Conservation (phyloP, 2,113 vertebrate species). For the Alouatta palliata region DNA sequence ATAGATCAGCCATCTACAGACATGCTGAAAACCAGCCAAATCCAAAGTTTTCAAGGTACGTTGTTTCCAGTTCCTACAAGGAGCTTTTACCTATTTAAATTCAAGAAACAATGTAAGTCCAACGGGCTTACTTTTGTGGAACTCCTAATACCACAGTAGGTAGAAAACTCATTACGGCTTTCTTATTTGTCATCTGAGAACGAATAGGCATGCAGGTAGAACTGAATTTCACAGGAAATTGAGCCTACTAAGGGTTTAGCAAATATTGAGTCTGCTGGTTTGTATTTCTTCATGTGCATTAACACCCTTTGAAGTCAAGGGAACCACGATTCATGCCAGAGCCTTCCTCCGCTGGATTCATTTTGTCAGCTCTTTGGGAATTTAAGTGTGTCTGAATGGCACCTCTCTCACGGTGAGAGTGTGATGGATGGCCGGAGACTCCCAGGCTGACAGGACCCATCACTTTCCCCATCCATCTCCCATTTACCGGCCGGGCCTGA, state of each 20-base stretch:
- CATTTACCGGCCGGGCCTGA: constrained; percentile 78
- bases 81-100: background rate
- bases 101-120: background rate
- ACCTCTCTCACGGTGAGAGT: constrained; percentile 83
- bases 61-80: background rate
- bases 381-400: constrained; percentile 77
- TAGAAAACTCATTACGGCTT: background rate
- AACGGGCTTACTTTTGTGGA: accelerated
- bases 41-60: background rate
- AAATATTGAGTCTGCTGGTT: accelerated
- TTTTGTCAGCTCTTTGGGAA: constrained; percentile 68
- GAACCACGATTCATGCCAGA: background rate
- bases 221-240: accelerated
- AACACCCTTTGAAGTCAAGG: background rate
- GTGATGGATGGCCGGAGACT: constrained; percentile 89
- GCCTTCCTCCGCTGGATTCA: constrained; percentile 46
- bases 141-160: background rate
- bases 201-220: background rate
- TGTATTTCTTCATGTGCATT: constrained; percentile 14
- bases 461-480: constrained; percentile 88
- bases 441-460: constrained; percentile 81
- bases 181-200: background rate
- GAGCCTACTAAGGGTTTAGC: accelerated
- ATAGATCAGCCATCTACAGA: accelerated
- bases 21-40: background rate